A percentile compares a stretch with the other conserved stretches of the same genome.
phyloP scores from a whole-genome alignment of 1,140 invertebrate species.

The Polypedilum vanderplanki region DNA sequence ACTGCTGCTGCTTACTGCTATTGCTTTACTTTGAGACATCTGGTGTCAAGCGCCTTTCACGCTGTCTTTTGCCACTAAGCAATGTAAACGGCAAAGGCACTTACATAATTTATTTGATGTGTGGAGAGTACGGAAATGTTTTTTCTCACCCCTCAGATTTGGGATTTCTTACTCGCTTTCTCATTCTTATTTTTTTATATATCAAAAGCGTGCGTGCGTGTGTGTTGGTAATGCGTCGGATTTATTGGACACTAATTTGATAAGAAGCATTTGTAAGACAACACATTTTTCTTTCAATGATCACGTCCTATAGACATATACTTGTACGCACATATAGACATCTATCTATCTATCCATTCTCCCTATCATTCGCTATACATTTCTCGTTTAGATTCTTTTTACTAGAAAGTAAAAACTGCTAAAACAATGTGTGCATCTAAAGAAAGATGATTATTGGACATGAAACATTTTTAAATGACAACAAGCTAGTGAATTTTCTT shows the following conservation, averaged over 20 bases:
- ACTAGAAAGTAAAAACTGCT: neutral
- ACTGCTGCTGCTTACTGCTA: too few species aligned
- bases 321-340: too few species aligned
- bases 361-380: too few species aligned
- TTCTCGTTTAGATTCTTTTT: too few species aligned
- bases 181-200: too few species aligned
- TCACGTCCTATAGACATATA: conserved; percentile 17
- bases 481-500: neutral
- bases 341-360: too few species aligned
- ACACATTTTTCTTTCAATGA: neutral
- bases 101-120: conserved; percentile 19
- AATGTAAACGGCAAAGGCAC: neutral
- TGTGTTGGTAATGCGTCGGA: conserved; percentile 19
- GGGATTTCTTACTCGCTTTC: neutral
- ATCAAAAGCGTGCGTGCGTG: neutral
- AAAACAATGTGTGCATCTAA: neutral
- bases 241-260: conserved; percentile 28
- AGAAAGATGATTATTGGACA: neutral
- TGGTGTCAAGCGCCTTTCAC: conserved; percentile 19
- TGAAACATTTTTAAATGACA: neutral
- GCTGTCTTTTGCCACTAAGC: conserved; percentile 1
- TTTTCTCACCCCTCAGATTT: neutral
- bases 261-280: neutral
- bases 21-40: neutral
- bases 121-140: neutral